Base-by-base conservation (phyloP, 2,113 vertebrate genomes). In the Colossoma macropomum region DNA sequence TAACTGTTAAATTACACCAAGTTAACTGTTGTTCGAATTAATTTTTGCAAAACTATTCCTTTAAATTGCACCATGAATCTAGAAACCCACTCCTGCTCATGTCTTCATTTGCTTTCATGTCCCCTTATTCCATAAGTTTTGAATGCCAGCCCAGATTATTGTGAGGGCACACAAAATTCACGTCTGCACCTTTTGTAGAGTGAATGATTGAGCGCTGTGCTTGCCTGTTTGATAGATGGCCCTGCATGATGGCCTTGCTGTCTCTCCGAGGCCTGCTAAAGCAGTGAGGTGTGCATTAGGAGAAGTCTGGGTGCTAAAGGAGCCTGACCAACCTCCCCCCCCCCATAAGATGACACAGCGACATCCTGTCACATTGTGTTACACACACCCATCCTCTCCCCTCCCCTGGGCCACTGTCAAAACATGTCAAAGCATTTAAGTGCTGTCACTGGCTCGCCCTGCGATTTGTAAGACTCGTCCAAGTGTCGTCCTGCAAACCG, bases 341-440 rank as follows among this genome's bases (percentile, higher is more conserved):
- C 23, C 28, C 62, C 28, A 73, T 68, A 82, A 76, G 79, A 54
- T 41, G 32, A 45, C 25, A 45, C 1, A 3, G 34, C 72, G 77
- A 79, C 63, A 60, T 27, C 72, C 68, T 75, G 79, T 81, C 84
- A 86, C 54, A 23, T 48, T 48, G 23, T 59, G 19, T 86, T 84
- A 60, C 66, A 56, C 63, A 41, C 34, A 63, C 34, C n/a, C 38
- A 21, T 79, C 41, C 34, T n/a, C 19, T 70, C 32, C 63, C 25
- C 41, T 79, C 52, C 80, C 73, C 69, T 23, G 56, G 72, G 59
- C 70, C 60, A 48, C 75, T 73, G 82, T 80, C 71, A 68, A 82
- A 80, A 80, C 71, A 86, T 68, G 79, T 85, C 84, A 86, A 62
- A 82, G 65, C 76, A 77, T 86, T 84, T 84, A 87, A 81, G 30